phyloP scores from a whole-genome alignment of 2,113 vertebrate species.

The Pao palembangensis region DNA sequence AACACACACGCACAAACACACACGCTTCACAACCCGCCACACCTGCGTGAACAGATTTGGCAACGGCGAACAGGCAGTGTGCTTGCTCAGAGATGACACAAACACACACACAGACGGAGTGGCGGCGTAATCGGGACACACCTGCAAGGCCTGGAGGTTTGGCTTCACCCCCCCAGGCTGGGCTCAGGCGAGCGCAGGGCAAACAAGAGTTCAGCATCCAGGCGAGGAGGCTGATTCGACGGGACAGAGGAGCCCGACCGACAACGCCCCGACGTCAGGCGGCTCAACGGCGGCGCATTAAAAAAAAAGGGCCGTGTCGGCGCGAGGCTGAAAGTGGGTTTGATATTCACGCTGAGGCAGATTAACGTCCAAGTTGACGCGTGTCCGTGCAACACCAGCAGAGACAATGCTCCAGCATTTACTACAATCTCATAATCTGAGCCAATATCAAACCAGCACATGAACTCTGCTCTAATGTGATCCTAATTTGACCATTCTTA shows the following conservation, averaged over 20 bases:
- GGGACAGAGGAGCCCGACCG: conserved; percentile 33
- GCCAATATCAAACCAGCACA: background rate
- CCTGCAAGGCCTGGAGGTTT: conserved; percentile 64
- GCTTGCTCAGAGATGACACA: conserved; percentile 60
- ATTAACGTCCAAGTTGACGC: conserved; percentile 54
- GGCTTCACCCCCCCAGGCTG: conserved; percentile 26
- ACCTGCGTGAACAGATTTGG: conserved; percentile 74
- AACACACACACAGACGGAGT: conserved; percentile 38
- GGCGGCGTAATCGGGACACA: conserved; percentile 65
- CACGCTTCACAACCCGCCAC: conserved; percentile 38
- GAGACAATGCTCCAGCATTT: conserved; percentile 9
- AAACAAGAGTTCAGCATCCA: conserved; percentile 68
- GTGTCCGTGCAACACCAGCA: conserved; percentile 6
- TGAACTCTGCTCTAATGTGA: no score
- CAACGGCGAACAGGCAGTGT: conserved; percentile 54
- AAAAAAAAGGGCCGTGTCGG: conserved; percentile 15
- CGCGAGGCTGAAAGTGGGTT: conserved; percentile 48
- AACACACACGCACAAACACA: conserved; percentile 34
- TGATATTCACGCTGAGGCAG: conserved; percentile 50
- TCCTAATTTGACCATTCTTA: no score
- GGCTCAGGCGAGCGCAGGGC: conserved; percentile 45
- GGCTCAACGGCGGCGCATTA: conserved; percentile 1
- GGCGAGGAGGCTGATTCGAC: conserved; percentile 56
- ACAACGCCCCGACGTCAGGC: conserved; percentile 25
- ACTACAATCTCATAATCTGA: no score